phyloP scores from a whole-genome alignment of 2,888 invertebrate genomes.

The Zaprionus lineosus region DNA sequence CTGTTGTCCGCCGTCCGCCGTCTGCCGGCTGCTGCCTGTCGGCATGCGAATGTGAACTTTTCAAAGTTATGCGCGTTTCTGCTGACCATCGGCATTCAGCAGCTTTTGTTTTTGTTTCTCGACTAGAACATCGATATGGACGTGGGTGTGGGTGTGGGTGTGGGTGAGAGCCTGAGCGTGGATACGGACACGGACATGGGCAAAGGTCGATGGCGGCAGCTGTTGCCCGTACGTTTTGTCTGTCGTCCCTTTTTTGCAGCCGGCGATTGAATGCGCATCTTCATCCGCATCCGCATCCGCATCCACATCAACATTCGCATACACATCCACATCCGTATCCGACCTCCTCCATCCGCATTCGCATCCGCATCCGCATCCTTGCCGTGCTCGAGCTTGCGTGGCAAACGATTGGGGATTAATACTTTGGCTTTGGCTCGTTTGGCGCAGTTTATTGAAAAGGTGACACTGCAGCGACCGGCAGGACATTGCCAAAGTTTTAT shows the following conservation, averaged over 20 bases:
- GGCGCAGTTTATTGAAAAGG: slow-evolving; percentile 77
- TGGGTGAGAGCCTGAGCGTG: too few relatives aligned
- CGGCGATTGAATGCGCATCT: slow-evolving; percentile 64
- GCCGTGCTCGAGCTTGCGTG: slow-evolving; percentile 30
- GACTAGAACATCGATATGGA: slow-evolving; percentile 2
- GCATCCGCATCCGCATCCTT: slow-evolving; percentile 11
- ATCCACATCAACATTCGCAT: too few relatives aligned
- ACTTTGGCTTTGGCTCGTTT: slow-evolving; percentile 60
- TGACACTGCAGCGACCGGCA: slow-evolving; percentile 61
- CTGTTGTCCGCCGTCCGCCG: too few relatives aligned
- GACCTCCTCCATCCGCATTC: slow-evolving; percentile 5
- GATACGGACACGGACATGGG: slow-evolving; percentile 45
- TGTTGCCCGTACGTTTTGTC: slow-evolving; percentile 72
- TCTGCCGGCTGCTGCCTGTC: slow-evolving; percentile 64
- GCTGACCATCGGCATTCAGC: slow-evolving; percentile 77
- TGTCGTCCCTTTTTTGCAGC: slow-evolving; percentile 31
- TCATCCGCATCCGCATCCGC: slow-evolving; percentile 14
- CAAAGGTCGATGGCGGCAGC: slow-evolving; percentile 51
- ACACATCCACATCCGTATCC: slow-evolving; percentile 61
- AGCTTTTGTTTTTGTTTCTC: slow-evolving; percentile 70
- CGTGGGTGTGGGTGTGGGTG: slow-evolving; percentile 61
- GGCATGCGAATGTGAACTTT: slow-evolving; percentile 63
- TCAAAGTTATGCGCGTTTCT: slow-evolving; percentile 74
- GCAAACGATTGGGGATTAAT: slow-evolving; percentile 74
- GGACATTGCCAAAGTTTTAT: slow-evolving; percentile 63